Base-by-base conservation (phyloP, 1,140 invertebrate genomes). In the Teleopsis dalmanni region DNA sequence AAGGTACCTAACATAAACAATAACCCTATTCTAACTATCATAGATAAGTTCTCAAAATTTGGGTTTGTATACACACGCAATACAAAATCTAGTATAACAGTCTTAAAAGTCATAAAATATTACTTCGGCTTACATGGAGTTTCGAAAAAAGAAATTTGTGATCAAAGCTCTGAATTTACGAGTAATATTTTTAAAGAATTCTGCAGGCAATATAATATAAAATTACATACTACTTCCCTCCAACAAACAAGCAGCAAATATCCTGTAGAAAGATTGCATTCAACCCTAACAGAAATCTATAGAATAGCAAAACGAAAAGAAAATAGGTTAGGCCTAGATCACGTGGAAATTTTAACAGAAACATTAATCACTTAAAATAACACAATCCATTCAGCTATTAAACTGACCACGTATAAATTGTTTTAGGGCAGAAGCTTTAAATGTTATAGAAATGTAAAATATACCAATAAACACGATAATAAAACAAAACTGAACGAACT, bases 271-370 rank as follows among this genome's bases (percentile, higher is more conserved):
- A 43, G 48, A 40, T 19, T 51, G 1, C 49, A 54, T 34, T 54
- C 49, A 10, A 51, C 47, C 5, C 29, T 54, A 23, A 51, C 53
- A n/a, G 53, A 54, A 51, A 51, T 48, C n/a, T 51, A 54, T 36
- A 23, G 49, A 34, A 51, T 51, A 5, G 16, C 35, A n/a, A 33
- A 23, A 22, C 29, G 19, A 9, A 55, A 48, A 27, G 13, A 40
- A 19, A 25, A 27, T 13, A 52, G 50, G 29, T 14, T 55, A 25
- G 37, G 50, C 19, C 3, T 14, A 4, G 41, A 52, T 9, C 50
- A 55, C 25, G 36, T 52, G 4, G 43, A 54, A 40, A 46, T 54
- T 7, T n/a, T 54, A 27, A 14, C 13, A 2, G 53, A 54, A 46
- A 41, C 53, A 10, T 31, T 54, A 14, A 50, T 54, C 6, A 54